These are phyloP conservation scores for Spatulosminthurus flaviceps DNA, from an alignment of 2,888 invertebrate genomes.

Conservation along the genomic window DNA sequence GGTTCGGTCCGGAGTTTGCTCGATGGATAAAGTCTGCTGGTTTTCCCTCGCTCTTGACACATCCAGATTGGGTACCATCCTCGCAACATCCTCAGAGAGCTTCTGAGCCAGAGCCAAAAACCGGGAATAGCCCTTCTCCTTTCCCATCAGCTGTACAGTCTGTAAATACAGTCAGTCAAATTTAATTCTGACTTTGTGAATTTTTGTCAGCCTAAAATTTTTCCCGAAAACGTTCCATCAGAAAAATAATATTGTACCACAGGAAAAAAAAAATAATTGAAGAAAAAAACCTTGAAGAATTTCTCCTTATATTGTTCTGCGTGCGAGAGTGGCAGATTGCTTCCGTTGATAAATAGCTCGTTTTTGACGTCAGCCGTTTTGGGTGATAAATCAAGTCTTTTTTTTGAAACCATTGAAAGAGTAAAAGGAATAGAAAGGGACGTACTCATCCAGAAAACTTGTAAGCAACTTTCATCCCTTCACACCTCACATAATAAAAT, in stretches of 20 bases:
- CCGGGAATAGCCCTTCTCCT: too few species aligned
- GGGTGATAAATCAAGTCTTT: constrained; percentile 6
- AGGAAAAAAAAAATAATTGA: too few species aligned
- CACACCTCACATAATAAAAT: too few species aligned
- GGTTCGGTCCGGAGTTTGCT: neutral
- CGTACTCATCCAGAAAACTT: neutral
- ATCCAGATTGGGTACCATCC: constrained; percentile 1
- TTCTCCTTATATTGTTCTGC: neutral
- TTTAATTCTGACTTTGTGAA: too few species aligned
- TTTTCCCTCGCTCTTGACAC: constrained; percentile 38
- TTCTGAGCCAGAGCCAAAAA: too few species aligned
- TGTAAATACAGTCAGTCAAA: too few species aligned
- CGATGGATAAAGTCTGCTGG: constrained; percentile 23
- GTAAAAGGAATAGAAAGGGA: neutral
- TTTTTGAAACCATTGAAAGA: neutral
- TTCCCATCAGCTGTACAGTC: too few species aligned
- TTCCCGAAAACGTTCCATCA: too few species aligned
- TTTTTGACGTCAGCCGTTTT: neutral
- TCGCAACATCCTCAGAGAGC: neutral
- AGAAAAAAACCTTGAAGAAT: too few species aligned
- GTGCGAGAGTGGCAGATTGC: constrained; percentile 1
- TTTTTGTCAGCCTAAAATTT: too few species aligned
- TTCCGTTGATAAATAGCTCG: constrained; percentile 10
- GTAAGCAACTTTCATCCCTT: neutral
- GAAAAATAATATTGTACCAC: too few species aligned